Percentiles rank a stretch among this genome's conserved stretches.
These are phyloP conservation scores for Eciton burchellii DNA, from an alignment of 1,140 invertebrate genomes.

Conservation along the genomic window DNA sequence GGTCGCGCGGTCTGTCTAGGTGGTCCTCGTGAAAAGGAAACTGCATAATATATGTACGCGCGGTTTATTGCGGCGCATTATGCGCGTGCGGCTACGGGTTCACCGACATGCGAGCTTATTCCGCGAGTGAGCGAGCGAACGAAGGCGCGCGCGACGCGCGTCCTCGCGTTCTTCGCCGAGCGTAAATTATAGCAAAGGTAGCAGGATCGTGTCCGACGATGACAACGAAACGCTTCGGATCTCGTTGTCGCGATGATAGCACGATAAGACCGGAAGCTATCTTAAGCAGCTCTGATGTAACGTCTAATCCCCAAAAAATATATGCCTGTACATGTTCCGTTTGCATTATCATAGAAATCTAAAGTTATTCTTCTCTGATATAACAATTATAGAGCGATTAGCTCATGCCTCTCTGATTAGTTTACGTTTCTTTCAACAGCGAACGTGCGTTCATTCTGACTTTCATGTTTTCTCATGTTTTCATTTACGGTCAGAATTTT, in stretches of 20 bases:
- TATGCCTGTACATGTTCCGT: neutral
- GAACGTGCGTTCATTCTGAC: neutral
- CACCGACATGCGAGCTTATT: slow-evolving; percentile 63
- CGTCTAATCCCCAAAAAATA: neutral
- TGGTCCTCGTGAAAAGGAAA: slow-evolving; percentile 74
- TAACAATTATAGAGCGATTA: neutral
- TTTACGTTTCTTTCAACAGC: neutral
- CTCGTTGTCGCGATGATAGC: neutral
- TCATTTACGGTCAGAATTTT: neutral
- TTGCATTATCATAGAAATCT: too few relatives aligned
- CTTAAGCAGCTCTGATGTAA: neutral
- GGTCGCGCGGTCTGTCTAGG: slow-evolving; percentile 62
- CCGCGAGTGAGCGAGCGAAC: neutral
- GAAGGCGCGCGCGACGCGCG: neutral
- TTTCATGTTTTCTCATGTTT: slow-evolving; percentile 8
- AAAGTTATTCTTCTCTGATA: neutral
- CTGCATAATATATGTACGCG: slow-evolving; percentile 70
- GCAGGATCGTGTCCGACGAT: slow-evolving; percentile 21
- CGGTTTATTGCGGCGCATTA: slow-evolving; percentile 72
- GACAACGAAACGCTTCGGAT: neutral
- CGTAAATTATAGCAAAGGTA: slow-evolving; percentile 24
- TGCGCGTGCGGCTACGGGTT: slow-evolving; percentile 55
- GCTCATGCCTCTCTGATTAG: neutral
- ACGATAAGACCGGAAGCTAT: neutral
- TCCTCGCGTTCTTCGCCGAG: neutral